Conservation (phyloP, 1,140 invertebrate genomes). For the Drosophila micromelanica region DNA sequence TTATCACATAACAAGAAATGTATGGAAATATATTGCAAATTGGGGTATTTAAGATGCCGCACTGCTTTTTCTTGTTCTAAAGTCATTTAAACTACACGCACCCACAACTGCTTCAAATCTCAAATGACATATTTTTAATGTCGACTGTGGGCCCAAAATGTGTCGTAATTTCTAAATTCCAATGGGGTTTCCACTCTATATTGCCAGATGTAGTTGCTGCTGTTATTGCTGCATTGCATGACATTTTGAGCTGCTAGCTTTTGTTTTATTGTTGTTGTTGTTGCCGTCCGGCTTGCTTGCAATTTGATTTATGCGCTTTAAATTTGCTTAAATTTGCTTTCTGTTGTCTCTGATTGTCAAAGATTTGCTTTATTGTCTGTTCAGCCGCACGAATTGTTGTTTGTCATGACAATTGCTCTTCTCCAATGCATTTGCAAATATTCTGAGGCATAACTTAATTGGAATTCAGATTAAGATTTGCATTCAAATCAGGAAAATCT, state of each 20-base stretch:
- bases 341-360: constrained; percentile 21
- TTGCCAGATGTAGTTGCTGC: not conserved
- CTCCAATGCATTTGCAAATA: constrained; percentile 17
- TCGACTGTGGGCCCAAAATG: constrained; percentile 50
- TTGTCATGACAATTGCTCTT: constrained; percentile 34
- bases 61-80: constrained; percentile 50
- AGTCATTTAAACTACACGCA: constrained; percentile 67
- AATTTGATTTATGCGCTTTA: constrained; percentile 76
- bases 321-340: constrained; percentile 64
- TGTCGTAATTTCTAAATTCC: constrained; percentile 78
- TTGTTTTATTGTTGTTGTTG: constrained; percentile 28
- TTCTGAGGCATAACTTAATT: constrained; percentile 10
- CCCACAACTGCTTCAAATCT: constrained; percentile 51
- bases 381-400: constrained; percentile 27
- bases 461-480: constrained; percentile 2
- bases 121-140: constrained; percentile 81
- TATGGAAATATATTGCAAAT: no score
- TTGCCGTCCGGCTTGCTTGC: constrained; percentile 31
- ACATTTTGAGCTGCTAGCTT: constrained; percentile 30
- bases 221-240: not conserved
- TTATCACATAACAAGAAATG: no score
- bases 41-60: no score
- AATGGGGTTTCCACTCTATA: constrained; percentile 17
- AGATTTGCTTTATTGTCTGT: constrained; percentile 52
- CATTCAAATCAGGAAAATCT: not conserved